Base-by-base conservation (phyloP, 2,113 vertebrate genomes). In the Buteo buteo region DNA sequence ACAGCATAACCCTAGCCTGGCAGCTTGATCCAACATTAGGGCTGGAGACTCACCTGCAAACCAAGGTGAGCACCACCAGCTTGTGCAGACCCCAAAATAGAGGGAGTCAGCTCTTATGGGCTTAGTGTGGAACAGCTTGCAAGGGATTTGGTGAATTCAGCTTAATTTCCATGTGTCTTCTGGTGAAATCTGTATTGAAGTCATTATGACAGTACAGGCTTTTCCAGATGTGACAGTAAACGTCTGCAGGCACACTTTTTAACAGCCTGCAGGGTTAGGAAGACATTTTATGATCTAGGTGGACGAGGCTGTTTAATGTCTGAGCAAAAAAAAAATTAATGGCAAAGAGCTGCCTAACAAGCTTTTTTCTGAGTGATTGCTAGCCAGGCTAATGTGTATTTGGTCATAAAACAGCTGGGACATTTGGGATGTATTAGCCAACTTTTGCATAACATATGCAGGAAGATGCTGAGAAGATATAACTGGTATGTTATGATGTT, bases 181-280 rank as follows among this genome's bases (percentile, higher is more conserved):
- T 64, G 62, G 50, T 69, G 61, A 87, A 92, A 89, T 87, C 70
- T 81, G 50, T 50, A 34, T n/a, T 90, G 86, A 72, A 91, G 64
- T 62, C 67, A 69, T 94, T 90, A 88, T 10, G 74, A 86, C 14
- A 82, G 82, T 9, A 0, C 1, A 1, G 91, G 52, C 59, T 81
- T 90, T 89, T 93, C 93, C 96, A 95, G 89, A 95, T 83, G 84
- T 81, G 79, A 90, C 82, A 76, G 55, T 86, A 89, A 89, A 93
- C 47, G 67, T 92, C 91, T 90, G 40, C 91, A 94, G 84, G 92
- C 86, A 87, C 40, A 29, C 45, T 65, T 92, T 88, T 91, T 71
- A 95, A 77, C 64, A 52, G 26, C 20, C 82, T 91, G 78, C 78
- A 78, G 52, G 82, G 58, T 42, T 96, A 86, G 55, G 84, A 94